phyloP scores from a whole-genome alignment of 2,888 invertebrate genomes.

The Omphaloscelis lunosa region DNA sequence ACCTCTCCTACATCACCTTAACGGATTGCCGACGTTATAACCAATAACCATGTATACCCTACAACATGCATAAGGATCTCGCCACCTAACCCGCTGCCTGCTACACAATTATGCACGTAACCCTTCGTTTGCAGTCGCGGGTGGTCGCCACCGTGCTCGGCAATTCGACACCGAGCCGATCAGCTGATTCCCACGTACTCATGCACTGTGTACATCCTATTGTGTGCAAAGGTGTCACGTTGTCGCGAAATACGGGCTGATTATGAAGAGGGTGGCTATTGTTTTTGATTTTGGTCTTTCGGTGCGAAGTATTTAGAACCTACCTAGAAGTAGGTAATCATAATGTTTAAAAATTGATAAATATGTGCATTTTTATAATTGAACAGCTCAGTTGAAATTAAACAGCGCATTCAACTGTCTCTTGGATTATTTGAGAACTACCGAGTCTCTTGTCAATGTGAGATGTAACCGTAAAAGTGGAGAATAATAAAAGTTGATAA shows the following conservation, averaged over 20 bases:
- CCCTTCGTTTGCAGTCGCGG: conserved; percentile 51
- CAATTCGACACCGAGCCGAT: conserved; percentile 52
- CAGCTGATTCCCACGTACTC: conserved; percentile 60
- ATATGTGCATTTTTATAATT: neutral
- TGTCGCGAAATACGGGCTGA: conserved; percentile 51
- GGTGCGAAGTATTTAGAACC: neutral
- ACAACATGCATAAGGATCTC: conserved; percentile 11
- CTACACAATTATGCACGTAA: conserved; percentile 16
- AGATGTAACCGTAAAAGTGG: no score
- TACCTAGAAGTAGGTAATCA: neutral
- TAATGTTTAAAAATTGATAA: neutral
- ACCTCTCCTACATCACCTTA: no score
- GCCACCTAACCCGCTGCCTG: conserved; percentile 15
- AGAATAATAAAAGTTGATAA: neutral
- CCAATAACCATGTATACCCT: no score
- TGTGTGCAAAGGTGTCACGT: conserved; percentile 34
- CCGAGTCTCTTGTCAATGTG: neutral
- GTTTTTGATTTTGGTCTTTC: neutral
- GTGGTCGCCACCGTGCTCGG: conserved; percentile 67
- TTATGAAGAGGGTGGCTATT: conserved; percentile 1
- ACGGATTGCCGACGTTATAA: no score
- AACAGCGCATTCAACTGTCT: neutral
- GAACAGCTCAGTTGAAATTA: neutral
- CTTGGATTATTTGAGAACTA: neutral
- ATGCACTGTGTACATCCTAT: conserved; percentile 24